These are phyloP conservation scores for Antheraea pernyi DNA, from an alignment of 1,140 invertebrate genomes.

Conservation along the genomic window DNA sequence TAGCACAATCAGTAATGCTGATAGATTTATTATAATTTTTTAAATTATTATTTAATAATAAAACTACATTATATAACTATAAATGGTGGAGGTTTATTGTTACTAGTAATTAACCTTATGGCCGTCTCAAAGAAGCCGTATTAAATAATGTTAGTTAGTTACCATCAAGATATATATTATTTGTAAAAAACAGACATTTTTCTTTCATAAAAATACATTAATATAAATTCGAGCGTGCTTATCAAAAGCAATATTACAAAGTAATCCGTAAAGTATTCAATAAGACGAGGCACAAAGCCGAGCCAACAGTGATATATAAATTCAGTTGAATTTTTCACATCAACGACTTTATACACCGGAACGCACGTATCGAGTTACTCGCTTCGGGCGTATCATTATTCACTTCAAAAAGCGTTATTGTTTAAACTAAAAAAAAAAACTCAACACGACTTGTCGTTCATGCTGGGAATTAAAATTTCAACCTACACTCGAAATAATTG, in stretches of 20 bases:
- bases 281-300: conserved; percentile 29
- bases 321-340: conserved; percentile 67
- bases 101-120: no score
- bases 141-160: no score
- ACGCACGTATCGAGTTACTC: conserved; percentile 61
- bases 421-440: conserved; percentile 37
- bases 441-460: conserved; percentile 34
- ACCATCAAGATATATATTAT: no score
- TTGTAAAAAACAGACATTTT: background rate
- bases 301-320: conserved; percentile 51
- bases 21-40: no score
- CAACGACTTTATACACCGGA: conserved; percentile 59
- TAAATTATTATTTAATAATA: no score
- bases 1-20: no score
- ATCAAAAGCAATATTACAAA: conserved; percentile 9
- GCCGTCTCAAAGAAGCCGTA: no score
- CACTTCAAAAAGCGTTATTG: conserved; percentile 63
- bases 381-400: conserved; percentile 57
- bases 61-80: no score
- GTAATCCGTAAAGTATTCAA: conserved; percentile 12
- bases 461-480: conserved; percentile 55
- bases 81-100: no score
- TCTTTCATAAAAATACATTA: background rate
- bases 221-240: background rate
- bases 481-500: conserved; percentile 53